A percentile compares a stretch with the other conserved stretches of the same genome.
phyloP scores from a whole-genome alignment of 2,888 invertebrate genomes.

The Trisateles emortualis region DNA sequence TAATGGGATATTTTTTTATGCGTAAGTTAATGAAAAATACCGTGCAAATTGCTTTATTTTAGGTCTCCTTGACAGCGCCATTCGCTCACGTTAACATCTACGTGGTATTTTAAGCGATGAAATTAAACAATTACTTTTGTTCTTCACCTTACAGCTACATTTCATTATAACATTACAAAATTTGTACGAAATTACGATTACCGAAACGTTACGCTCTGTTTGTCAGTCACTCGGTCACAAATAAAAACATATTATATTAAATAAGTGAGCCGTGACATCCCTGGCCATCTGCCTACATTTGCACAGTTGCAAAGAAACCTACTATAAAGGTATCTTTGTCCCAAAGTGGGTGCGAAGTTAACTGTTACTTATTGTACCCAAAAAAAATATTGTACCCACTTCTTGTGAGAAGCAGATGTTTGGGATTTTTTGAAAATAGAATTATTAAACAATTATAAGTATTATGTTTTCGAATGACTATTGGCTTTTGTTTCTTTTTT shows the following conservation, averaged over 20 bases:
- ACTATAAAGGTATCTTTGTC: slow-evolving; percentile 46
- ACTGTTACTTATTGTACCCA: slow-evolving; percentile 49
- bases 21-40: too few relatives aligned
- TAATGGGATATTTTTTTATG: too few relatives aligned
- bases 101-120: too few relatives aligned
- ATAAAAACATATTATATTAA: slow-evolving; percentile 34
- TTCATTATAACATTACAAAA: neutral
- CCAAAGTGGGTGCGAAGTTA: slow-evolving; percentile 69
- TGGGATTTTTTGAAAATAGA: slow-evolving; percentile 23
- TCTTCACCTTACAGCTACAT: too few relatives aligned
- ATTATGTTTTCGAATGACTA: slow-evolving; percentile 14
- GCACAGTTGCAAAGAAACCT: slow-evolving; percentile 55
- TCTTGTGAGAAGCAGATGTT: slow-evolving; percentile 45
- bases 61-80: too few relatives aligned
- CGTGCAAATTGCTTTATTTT: too few relatives aligned
- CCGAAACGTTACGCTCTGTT: slow-evolving; percentile 37
- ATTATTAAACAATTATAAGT: slow-evolving; percentile 27
- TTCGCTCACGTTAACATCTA: too few relatives aligned
- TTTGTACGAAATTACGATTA: slow-evolving; percentile 4
- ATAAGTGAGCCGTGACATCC: slow-evolving; percentile 59
- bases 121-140: too few relatives aligned
- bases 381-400: slow-evolving; percentile 22
- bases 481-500: slow-evolving; percentile 11
- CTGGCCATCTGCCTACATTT: slow-evolving; percentile 59
- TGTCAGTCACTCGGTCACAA: slow-evolving; percentile 26